Evolutionary conservation across 2,797 vertebrate genomes (phyloP), one percentile per base, ranked within the genome.

Genomic region (Ctenopoma kingsleyae): DNA sequence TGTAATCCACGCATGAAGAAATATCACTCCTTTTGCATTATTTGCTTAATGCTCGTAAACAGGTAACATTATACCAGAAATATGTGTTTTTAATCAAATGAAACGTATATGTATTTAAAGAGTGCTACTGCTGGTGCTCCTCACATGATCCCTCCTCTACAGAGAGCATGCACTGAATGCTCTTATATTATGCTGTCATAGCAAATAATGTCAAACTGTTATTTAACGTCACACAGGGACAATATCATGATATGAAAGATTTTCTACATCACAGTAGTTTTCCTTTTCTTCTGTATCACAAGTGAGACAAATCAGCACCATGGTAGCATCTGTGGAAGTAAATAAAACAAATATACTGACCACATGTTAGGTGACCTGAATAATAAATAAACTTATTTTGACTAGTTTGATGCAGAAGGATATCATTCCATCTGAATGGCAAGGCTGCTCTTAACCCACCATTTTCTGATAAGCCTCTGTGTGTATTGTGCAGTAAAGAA

Each of bases 121-220:
- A 64, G 59, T 47, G 64, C 48, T 57, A 69, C 68, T 55, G 68
- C 61, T 56, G 43, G 25, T 49, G 35, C 44, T 64, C 38, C 82
- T 80, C 85, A 81, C 22, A 40, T 47, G 67, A 69, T 44, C 52
- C 22, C 51, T 54, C 8, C 66, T 81, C 84, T 43, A 49, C 82
- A 82, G 84, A 87, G 73, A 74, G 70, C 38, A 36, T 23, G 43
- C 43, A 3, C 76, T 65, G 73, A 82, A 69, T 82, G 69, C 78
- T 81, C 72, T 63, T 68, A 76, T 78, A 83, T 90, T 82, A 69
- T 70, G 56, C 86, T 85, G 81, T 87, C 89, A 90, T 57, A 79
- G 77, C 83, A 86, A 90, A 93, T 90, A 88, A 92, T 82, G 81
- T 85, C 91, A 90, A 82, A 83, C 78, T 75, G 78, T 83, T 90